phyloP scores from a whole-genome alignment of 2,888 invertebrate genomes.

The Archips xylosteana region DNA sequence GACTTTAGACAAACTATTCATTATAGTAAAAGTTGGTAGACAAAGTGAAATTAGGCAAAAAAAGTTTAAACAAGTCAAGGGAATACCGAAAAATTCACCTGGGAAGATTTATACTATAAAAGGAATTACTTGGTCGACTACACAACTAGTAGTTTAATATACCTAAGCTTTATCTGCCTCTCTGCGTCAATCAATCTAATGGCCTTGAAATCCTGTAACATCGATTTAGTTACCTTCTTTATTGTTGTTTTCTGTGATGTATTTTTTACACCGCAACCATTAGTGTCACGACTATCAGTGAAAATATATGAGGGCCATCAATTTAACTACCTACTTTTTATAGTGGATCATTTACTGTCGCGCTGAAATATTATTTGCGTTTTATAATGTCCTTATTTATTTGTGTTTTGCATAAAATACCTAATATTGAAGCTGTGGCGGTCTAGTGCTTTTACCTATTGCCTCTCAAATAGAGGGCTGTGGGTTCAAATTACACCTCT shows the following conservation, averaged over 20 bases:
- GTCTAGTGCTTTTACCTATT: no score
- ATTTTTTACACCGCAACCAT: constrained; percentile 43
- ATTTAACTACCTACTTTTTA: constrained; percentile 16
- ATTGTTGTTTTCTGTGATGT: constrained; percentile 54
- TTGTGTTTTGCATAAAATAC: background rate
- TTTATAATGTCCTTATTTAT: background rate
- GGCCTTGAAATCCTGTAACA: constrained; percentile 48
- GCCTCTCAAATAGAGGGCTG: no score
- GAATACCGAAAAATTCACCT: no score
- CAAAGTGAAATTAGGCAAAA: no score
- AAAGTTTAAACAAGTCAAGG: no score
- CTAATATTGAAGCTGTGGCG: background rate
- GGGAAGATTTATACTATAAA: no score
- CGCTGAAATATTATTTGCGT: background rate
- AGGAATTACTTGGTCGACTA: no score
- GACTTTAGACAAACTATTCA: no score
- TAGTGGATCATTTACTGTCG: background rate
- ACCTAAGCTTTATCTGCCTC: background rate
- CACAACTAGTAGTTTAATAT: no score
- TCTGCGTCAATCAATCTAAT: constrained; percentile 48
- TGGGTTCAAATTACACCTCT: no score
- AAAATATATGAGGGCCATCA: constrained; percentile 30
- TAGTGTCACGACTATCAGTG: constrained; percentile 33
- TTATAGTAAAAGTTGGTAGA: no score
- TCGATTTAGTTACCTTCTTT: constrained; percentile 53